These are phyloP conservation scores for Corythornis vintsioides DNA, from an alignment of 2,113 vertebrate species.

Conservation along the genomic window DNA sequence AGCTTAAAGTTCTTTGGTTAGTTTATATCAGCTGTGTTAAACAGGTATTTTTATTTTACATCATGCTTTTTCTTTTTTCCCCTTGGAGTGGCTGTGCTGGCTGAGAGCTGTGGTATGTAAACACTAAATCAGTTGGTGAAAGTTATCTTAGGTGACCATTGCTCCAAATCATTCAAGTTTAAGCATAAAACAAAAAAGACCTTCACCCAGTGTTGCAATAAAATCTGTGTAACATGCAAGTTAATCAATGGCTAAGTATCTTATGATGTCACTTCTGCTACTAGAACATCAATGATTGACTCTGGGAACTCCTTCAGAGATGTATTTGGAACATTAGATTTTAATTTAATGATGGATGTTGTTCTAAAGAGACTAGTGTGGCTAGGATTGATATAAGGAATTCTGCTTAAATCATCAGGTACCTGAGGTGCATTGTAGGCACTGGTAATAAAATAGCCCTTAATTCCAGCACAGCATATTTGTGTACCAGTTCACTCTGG, in stretches of 20 bases:
- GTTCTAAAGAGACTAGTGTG: background rate
- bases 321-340: background rate
- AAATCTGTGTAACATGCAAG: background rate
- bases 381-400: background rate
- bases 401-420: background rate
- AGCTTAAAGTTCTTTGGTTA: background rate
- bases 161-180: background rate
- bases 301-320: background rate
- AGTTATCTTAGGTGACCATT: background rate
- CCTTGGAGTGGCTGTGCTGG: background rate
- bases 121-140: background rate
- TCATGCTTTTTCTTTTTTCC: background rate
- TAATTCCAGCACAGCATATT: background rate
- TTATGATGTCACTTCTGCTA: background rate
- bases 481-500: background rate
- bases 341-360: background rate
- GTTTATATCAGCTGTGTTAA: background rate
- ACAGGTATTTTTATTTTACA: background rate
- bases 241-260: constrained; percentile 26
- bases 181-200: background rate
- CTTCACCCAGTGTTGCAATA: constrained; percentile 2
- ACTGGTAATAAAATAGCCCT: background rate
- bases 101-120: fast-evolving
- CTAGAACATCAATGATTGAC: background rate
- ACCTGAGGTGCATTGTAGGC: background rate